These are phyloP conservation scores for Stomorhina lunata DNA, from an alignment of 2,888 invertebrate genomes.

Conservation along the genomic window DNA sequence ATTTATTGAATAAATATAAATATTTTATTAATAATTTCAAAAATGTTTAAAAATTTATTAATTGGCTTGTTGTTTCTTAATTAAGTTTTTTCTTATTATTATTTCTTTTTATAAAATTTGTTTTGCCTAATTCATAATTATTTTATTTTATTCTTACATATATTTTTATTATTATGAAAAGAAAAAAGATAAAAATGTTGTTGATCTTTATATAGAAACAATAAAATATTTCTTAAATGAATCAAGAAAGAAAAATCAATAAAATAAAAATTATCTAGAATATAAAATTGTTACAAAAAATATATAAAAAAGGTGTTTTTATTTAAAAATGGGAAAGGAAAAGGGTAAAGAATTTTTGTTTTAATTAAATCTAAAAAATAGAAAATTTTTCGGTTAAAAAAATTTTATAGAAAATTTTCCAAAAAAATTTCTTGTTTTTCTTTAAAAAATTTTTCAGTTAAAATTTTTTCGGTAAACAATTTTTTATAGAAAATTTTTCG, in stretches of 20 bases:
- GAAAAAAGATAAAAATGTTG: constrained; percentile 31
- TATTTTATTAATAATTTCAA: too few species aligned
- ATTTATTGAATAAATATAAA: constrained; percentile 2
- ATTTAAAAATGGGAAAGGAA: not conserved
- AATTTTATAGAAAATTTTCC: too few species aligned
- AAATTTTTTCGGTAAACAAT: too few species aligned
- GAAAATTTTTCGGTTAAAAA: too few species aligned
- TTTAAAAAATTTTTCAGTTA: too few species aligned
- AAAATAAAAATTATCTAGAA: constrained; percentile 59
- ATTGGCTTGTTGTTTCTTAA: constrained; percentile 57
- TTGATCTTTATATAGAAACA: constrained; percentile 62
- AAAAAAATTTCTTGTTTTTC: too few species aligned
- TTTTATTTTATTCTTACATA: constrained; percentile 26
- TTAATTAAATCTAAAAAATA: too few species aligned
- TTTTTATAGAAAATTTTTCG: too few species aligned
- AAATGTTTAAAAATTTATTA: constrained; percentile 16
- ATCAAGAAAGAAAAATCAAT: constrained; percentile 48
- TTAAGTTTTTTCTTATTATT: constrained; percentile 25
- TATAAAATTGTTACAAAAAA: constrained; percentile 64
- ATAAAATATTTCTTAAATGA: constrained; percentile 61
- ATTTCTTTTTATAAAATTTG: constrained; percentile 27
- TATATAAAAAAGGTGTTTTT: constrained; percentile 18
- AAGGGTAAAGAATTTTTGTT: not conserved
- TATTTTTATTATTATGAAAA: constrained; percentile 30
- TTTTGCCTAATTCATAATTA: constrained; percentile 46